Conservation (phyloP, 2,888 invertebrate genomes). For the Notocelia uddmanniana region DNA sequence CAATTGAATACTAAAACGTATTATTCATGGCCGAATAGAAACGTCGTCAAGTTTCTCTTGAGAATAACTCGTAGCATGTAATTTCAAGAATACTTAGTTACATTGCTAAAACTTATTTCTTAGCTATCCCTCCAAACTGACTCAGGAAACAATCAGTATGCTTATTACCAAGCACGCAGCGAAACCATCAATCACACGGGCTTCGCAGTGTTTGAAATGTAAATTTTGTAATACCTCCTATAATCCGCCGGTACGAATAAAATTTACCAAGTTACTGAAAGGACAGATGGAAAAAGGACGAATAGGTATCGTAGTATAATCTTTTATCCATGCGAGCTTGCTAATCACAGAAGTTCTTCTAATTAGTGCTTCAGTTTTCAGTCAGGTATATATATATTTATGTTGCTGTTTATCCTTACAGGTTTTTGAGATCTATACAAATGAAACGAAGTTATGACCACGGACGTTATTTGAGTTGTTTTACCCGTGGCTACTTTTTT, state of each 20-base stretch:
- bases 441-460: too few relatives aligned
- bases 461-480: too few relatives aligned
- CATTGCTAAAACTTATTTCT: background rate
- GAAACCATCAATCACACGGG: conserved; percentile 31
- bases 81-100: too few relatives aligned
- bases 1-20: background rate
- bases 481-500: too few relatives aligned
- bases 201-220: conserved; percentile 17
- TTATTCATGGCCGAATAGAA: background rate
- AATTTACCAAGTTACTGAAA: background rate
- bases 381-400: too few relatives aligned
- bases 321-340: too few relatives aligned
- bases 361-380: too few relatives aligned
- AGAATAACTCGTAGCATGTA: background rate
- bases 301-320: background rate
- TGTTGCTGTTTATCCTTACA: too few relatives aligned
- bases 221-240: background rate
- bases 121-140: conserved; percentile 1
- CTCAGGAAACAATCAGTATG: conserved; percentile 9
- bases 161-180: conserved; percentile 19
- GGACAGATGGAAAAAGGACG: background rate
- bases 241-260: background rate
- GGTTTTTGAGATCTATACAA: too few relatives aligned
- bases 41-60: background rate
- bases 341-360: too few relatives aligned